Percentiles rank a stretch among this genome's conserved stretches.
phyloP scores from a whole-genome alignment of 2,113 vertebrate genomes.

The Enhydra lutris region DNA sequence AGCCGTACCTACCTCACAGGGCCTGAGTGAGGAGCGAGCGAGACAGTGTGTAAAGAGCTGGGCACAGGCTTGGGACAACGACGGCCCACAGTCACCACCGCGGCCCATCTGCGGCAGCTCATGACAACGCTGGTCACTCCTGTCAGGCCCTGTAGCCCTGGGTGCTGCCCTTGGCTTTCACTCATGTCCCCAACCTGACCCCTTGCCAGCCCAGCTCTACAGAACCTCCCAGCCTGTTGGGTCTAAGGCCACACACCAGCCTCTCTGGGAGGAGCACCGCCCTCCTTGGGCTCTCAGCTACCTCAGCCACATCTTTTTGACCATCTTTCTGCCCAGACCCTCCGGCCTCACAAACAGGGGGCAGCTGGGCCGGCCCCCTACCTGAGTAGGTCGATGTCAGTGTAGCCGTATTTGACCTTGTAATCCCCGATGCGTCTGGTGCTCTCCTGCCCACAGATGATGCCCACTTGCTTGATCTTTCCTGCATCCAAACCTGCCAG shows the following conservation, averaged over 20 bases:
- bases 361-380: constrained; percentile 74
- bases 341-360: neutral
- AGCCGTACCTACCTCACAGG: neutral
- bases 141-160: neutral
- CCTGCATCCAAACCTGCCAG: constrained; percentile 91
- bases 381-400: constrained; percentile 95
- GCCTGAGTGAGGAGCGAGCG: neutral
- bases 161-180: neutral
- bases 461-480: constrained; percentile 91
- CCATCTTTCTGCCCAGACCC: neutral
- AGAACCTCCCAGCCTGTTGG: neutral
- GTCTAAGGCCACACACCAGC: neutral
- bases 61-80: fast-evolving
- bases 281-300: neutral
- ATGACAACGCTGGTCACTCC: neutral
- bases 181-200: neutral
- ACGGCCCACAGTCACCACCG: fast-evolving
- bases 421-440: constrained; percentile 97
- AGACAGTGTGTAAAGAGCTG: neutral
- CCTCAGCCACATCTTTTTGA: neutral
- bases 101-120: neutral
- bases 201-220: neutral
- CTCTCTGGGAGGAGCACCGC: neutral
- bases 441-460: constrained; percentile 94
- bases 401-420: constrained; percentile 94